These are phyloP conservation scores for Tipula helvola DNA, from an alignment of 2,888 invertebrate genomes.

Conservation along the genomic window DNA sequence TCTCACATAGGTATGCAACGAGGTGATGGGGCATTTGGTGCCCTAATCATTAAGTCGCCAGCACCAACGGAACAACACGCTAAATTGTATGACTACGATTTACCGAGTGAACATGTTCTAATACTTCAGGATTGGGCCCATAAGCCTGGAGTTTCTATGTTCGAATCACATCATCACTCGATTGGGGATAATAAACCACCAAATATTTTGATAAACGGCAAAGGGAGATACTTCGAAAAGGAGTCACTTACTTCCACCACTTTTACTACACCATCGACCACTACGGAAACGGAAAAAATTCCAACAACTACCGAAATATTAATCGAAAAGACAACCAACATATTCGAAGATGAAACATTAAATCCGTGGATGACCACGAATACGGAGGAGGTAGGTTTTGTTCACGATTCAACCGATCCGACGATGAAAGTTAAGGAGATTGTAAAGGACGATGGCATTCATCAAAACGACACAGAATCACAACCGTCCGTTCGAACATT, in stretches of 20 bases:
- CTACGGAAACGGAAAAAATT: not conserved
- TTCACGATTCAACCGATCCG: not conserved
- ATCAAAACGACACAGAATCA: not conserved
- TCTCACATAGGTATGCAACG: slow-evolving; percentile 73
- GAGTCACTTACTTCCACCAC: not conserved
- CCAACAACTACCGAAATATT: not conserved
- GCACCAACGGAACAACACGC: slow-evolving; percentile 49
- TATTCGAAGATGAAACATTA: not conserved
- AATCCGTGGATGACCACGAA: not conserved
- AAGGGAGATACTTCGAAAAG: slow-evolving; percentile 41
- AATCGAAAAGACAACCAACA: not conserved
- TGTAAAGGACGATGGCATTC: not conserved
- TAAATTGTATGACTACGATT: slow-evolving; percentile 64
- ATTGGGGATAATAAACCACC: slow-evolving; percentile 71
- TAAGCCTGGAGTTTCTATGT: slow-evolving; percentile 55
- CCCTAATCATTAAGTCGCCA: slow-evolving; percentile 60
- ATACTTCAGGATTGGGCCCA: slow-evolving; percentile 74
- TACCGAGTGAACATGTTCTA: slow-evolving; percentile 56
- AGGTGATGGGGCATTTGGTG: slow-evolving; percentile 72
- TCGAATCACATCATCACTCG: slow-evolving; percentile 75
- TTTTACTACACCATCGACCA: not conserved
- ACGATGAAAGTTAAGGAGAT: not conserved
- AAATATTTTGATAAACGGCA: slow-evolving; percentile 70
- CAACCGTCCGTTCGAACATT: not conserved
- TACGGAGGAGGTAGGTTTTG: not conserved